Evolutionary conservation across 2,888 invertebrate species (phyloP), one percentile per base, ranked within the genome.

Genomic region (Drosophila robusta): DNA sequence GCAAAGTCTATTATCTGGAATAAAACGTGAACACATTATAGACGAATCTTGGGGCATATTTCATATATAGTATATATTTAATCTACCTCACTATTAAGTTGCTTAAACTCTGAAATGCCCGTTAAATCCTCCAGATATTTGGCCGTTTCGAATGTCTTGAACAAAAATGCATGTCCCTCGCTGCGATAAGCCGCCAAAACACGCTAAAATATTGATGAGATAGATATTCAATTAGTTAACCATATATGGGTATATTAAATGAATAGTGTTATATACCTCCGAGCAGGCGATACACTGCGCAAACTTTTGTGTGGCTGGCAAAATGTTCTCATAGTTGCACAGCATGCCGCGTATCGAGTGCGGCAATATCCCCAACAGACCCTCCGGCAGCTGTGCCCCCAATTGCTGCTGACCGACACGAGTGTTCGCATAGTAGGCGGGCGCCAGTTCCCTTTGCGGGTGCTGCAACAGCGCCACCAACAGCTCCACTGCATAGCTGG

Each of bases 291-390:
- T 97, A 90, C 99, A 99, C 76, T 97, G 96, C 57, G 95, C 94
- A 93, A 98, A 99, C 82, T 97, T 95, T 52, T 95, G 94, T 42
- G 97, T 97, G 1, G 97, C 96, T 0, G 98, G 98, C 56, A 96
- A 91, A 39, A 98, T 95, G 51, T 96, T 96, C 75, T 96, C 95
- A 91, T 95, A 97, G 42, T 95, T 94, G 75, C 96, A 95, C 4
- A 99, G 93, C 91, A 97, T 98, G 0, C 99, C 99, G 38, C 99
- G 94, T 75, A 99, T 96, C 5, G 98, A 97, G 91, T 99, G 99
- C 0, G 99, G 98, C 29, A 98, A 93, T 0, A 96, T 93, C 0
- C 99, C 98, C 0, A 99, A 93, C 1, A 96, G 93, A 0, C 95
- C 95, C 81, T 95, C 93, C 0, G 93, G 91, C 16, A 91, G 91